Evolutionary conservation across 2,113 vertebrate genomes (phyloP).

Genomic region (Pelobates fuscus): DNA sequence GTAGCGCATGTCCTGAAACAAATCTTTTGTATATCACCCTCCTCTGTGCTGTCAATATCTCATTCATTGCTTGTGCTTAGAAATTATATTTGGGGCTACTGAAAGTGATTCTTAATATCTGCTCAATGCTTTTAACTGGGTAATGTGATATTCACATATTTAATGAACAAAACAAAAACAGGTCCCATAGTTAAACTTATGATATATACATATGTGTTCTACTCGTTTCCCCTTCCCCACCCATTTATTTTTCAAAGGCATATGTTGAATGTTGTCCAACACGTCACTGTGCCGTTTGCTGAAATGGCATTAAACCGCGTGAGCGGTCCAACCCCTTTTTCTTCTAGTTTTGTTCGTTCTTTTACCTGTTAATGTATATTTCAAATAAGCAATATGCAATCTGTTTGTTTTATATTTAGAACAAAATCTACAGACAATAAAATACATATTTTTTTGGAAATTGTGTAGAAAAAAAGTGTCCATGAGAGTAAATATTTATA

Average conservation of each 20-base stretch:
- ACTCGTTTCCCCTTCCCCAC: neutral
- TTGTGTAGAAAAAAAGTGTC: conserved; percentile 28
- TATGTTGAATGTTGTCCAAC: neutral
- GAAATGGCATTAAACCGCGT: neutral
- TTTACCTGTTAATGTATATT: conserved; percentile 26
- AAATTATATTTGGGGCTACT: neutral
- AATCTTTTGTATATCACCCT: conserved; percentile 59
- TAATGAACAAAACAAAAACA: neutral
- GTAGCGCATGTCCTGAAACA: neutral
- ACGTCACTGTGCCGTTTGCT: neutral
- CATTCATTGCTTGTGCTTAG: conserved; percentile 42
- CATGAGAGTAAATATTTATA: conserved; percentile 42
- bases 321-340: neutral
- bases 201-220: neutral
- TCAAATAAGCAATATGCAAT: conserved; percentile 41
- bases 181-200: neutral
- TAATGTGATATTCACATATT: conserved; percentile 27
- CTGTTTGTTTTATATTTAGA: conserved; percentile 35
- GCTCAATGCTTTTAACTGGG: neutral
- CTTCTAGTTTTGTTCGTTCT: neutral
- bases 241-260: neutral
- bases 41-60: conserved; percentile 61
- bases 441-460: conserved; percentile 38
- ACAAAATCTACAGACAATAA: conserved; percentile 30
- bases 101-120: neutral